Conservation (phyloP, 2,113 vertebrate species). For the Lepidothrix coronata region DNA sequence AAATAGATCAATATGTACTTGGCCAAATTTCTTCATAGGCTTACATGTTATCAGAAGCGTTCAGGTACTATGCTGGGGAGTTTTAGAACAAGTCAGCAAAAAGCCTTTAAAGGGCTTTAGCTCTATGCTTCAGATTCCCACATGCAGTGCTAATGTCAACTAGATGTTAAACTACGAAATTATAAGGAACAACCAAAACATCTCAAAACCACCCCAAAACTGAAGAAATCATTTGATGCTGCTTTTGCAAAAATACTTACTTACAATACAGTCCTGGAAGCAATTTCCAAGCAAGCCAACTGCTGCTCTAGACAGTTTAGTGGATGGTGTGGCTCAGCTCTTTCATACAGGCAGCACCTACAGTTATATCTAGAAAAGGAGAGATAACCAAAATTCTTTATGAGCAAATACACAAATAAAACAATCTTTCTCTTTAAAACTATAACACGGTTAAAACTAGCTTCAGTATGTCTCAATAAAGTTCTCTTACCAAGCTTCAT, state of each 20-base stretch:
- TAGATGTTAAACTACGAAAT: background rate
- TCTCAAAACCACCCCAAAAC: background rate
- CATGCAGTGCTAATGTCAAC: background rate
- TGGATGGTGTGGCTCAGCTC: constrained; percentile 22
- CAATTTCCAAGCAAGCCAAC: background rate
- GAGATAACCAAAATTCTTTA: constrained; percentile 15
- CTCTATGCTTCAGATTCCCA: background rate
- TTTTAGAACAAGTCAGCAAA: background rate
- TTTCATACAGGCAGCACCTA: constrained; percentile 50
- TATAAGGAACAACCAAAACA: background rate
- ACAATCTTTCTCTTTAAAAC: background rate
- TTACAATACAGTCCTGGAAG: background rate
- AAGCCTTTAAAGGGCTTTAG: background rate
- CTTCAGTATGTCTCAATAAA: background rate
- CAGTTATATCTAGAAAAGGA: constrained; percentile 45
- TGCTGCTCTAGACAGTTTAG: background rate
- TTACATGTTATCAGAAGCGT: background rate
- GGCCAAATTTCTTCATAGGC: background rate
- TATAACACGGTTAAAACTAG: background rate
- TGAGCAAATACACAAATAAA: constrained; percentile 3
- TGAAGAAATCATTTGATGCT: background rate
- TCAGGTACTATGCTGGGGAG: background rate
- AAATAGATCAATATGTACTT: background rate
- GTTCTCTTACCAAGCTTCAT: background rate
- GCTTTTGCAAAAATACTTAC: constrained; percentile 32